Base-by-base conservation (phyloP, 2,797 vertebrate genomes). In the Catostomus latipinnis region DNA sequence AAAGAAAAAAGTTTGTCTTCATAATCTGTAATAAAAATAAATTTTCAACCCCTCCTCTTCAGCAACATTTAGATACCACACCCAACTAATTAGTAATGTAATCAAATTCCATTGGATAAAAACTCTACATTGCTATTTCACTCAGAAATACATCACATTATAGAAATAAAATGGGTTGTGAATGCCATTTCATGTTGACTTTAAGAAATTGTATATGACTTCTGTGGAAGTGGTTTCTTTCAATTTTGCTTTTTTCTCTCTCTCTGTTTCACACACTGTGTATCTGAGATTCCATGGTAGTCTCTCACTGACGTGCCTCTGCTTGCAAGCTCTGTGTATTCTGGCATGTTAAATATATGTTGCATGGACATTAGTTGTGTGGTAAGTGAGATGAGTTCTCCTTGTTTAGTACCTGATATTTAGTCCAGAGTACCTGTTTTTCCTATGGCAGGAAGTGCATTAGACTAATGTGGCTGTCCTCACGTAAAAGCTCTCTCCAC, bases 361-460 rank as follows among this genome's bases (percentile, higher is more conserved):
- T 92, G 86, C 90, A 91, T 92, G 86, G 8, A 66, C 76, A 88
- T 34, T 87, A 87, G 88, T 82, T 90, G 87, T 82, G 87, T 71
- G 49, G 91, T 87, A 87, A 34, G 87, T 70, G 77, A 83, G 60
- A 56, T 6, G 52, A 86, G 73, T 67, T 49, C 78, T 5, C 66
- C 45, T 65, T 46, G 12, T 79, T 67, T 52, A 76, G 73, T 85
- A 75, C 14, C 91, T 88, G 0, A 90, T 86, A 73, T 91, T 90
- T 58, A 92, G 90, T 77, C 78, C 91, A 65, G 88, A 94, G 54
- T 91, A 88, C 62, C 90, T 93, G 62, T 92, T 85, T 81, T 79
- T 50, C 50, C 58, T 74, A 63, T 57, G 48, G 13, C 53, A 53
- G 6, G 46, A 76, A 49, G 53, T 16, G 18, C 48, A 57, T 16